Conservation (phyloP, 2,797 vertebrate species). For the Phrynocephalus guinanensis region DNA sequence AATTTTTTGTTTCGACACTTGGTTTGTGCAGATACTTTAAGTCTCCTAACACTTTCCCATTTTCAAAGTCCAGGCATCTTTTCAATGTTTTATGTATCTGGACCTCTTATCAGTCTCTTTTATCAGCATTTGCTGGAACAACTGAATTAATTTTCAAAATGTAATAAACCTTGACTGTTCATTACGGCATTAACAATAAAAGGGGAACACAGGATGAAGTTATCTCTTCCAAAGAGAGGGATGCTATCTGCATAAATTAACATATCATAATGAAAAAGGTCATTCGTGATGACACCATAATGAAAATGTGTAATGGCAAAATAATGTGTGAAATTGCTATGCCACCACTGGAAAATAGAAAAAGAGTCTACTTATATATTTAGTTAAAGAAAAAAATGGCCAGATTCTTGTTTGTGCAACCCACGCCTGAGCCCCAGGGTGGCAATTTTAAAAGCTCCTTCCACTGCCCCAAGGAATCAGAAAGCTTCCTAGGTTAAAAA, state of each 20-base stretch:
- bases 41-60: not conserved
- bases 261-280: not conserved
- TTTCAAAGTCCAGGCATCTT: constrained; percentile 42
- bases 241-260: not conserved
- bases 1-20: no score
- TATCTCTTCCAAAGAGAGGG: not conserved
- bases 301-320: not conserved
- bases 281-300: not conserved
- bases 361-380: no score
- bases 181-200: not conserved
- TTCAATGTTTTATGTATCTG: not conserved
- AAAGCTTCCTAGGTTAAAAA: no score
- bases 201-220: not conserved
- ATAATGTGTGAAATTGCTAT: not conserved
- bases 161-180: not conserved
- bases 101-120: not conserved
- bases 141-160: not conserved
- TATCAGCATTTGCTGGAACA: not conserved
- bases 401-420: no score
- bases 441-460: no score
- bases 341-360: not conserved
- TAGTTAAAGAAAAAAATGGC: no score
- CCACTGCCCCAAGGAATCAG: no score
- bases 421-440: no score
- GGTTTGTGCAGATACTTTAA: not conserved